Conservation (phyloP, 2,113 vertebrate genomes). For the Barnardius zonarius region DNA sequence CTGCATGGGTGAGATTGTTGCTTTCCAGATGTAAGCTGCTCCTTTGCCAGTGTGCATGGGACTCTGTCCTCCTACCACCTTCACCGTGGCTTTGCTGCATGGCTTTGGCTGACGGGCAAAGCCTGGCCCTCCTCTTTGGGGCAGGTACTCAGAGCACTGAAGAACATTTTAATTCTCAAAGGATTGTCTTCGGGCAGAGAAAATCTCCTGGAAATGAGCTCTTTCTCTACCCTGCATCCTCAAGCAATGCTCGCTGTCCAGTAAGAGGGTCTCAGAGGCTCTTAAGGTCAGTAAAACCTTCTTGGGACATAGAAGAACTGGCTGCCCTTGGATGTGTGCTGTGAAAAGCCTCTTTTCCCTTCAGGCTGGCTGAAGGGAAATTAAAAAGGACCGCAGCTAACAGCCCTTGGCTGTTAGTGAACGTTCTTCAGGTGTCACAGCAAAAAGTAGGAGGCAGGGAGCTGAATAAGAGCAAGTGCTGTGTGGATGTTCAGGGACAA, state of each 20-base stretch:
- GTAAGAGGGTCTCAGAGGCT: background rate
- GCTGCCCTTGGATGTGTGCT: background rate
- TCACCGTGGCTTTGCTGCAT: background rate
- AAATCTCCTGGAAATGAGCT: constrained; percentile 3
- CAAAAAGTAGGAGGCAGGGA: background rate
- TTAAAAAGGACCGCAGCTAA: background rate
- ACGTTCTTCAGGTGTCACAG: background rate
- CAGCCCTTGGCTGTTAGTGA: background rate
- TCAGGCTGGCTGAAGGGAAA: background rate
- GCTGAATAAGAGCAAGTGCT: background rate
- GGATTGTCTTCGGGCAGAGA: background rate
- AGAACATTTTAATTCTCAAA: constrained; percentile 40
- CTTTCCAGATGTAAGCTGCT: background rate
- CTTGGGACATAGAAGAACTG: background rate
- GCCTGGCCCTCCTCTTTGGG: background rate
- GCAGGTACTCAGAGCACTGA: constrained; percentile 32
- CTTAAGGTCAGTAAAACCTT: constrained; percentile 61
- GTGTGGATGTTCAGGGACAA: background rate
- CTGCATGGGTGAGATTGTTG: background rate
- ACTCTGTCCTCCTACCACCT: background rate
- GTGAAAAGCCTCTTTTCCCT: background rate
- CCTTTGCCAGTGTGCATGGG: accelerated
- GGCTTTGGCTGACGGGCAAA: background rate
- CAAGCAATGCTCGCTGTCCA: background rate
- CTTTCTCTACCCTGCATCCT: background rate